A percentile compares a stretch with the other conserved stretches of the same genome.
phyloP scores from a whole-genome alignment of 2,797 vertebrate genomes.

The Botia kubotai region DNA sequence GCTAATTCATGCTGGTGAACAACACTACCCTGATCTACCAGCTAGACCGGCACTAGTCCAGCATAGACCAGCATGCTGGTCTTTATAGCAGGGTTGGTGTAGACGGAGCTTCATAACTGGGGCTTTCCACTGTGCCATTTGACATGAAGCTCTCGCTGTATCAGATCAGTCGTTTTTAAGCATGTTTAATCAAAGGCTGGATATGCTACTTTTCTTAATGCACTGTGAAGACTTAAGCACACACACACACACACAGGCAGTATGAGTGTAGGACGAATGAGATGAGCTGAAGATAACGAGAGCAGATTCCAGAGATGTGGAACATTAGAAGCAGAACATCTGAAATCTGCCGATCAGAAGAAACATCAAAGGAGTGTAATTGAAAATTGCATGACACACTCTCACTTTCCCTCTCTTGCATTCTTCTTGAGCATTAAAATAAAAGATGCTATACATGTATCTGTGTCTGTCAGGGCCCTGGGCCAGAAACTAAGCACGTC shows the following conservation, averaged over 20 bases:
- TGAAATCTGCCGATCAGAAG: slow-evolving; percentile 48
- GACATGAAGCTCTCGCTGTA: not conserved
- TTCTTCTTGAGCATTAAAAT: slow-evolving; percentile 43
- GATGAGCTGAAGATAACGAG: slow-evolving; percentile 57
- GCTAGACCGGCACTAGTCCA: not conserved
- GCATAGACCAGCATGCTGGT: not conserved
- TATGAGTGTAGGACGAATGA: slow-evolving; percentile 48
- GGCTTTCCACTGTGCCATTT: not conserved
- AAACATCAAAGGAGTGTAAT: slow-evolving; percentile 56
- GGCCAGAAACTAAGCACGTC: slow-evolving; percentile 60
- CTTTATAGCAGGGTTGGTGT: not conserved
- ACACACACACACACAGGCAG: slow-evolving; percentile 2
- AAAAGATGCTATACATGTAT: slow-evolving; percentile 58
- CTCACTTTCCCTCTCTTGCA: slow-evolving; percentile 19
- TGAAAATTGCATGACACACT: slow-evolving; percentile 53
- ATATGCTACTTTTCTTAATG: slow-evolving; percentile 16
- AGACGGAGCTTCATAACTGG: slow-evolving; percentile 12
- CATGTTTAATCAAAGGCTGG: slow-evolving; percentile 22
- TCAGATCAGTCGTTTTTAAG: slow-evolving; percentile 20
- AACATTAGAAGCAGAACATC: slow-evolving; percentile 51
- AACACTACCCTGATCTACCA: not conserved
- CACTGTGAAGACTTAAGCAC: slow-evolving; percentile 5
- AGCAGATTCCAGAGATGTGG: slow-evolving; percentile 52
- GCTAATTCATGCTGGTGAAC: too few relatives aligned
- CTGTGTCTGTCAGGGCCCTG: slow-evolving; percentile 51